Base-by-base conservation (phyloP, 2,888 invertebrate genomes). In the Eretmocerus hayati region DNA sequence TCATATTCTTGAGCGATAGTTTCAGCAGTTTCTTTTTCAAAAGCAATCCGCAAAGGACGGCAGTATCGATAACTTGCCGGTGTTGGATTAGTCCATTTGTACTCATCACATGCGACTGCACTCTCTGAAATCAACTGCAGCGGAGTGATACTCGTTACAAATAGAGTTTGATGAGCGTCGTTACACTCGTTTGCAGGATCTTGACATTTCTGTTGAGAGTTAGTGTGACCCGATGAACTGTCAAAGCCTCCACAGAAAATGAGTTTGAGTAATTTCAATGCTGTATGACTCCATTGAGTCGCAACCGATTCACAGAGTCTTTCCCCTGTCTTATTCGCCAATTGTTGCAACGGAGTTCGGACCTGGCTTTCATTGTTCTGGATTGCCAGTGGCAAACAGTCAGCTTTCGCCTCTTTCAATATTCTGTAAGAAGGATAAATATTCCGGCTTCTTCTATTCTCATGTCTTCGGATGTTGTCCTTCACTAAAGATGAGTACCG, bases 321-420 rank as follows among this genome's bases (percentile, higher is more conserved):
- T 32, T 46, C 39, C 22, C 22, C 46, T 31, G 46, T 46, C 36
- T 46, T 46, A 19, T 46, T 46, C 19, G 39, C 13, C 33, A 46
- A 15, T 23, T 30, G 15, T 31, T 45, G 38, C 11, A 38, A 21
- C 3, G 45, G 38, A 16, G 22, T 35, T 30, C 4, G 15, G 8
- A 45, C 37, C 38, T 31, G 38, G 4, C 19, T 20, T 45, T 45
- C 45, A 4, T 13, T 35, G 16, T 35, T 15, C 9, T 18, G 8
- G 18, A 35, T 3, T 9, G 15, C 3, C 8, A 1, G n/a, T 18
- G 35, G 16, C 16, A 15, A 18, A 18, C 35, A 35, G 35, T 35
- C 35, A 5, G 26, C 26, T 26, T 26, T 26, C 26, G 26, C 8
- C 26, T 26, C 11, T 9, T 26, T 11, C 11, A 26, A 11, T 6